Conservation (phyloP, 2,113 vertebrate genomes). For the Upupa epops region DNA sequence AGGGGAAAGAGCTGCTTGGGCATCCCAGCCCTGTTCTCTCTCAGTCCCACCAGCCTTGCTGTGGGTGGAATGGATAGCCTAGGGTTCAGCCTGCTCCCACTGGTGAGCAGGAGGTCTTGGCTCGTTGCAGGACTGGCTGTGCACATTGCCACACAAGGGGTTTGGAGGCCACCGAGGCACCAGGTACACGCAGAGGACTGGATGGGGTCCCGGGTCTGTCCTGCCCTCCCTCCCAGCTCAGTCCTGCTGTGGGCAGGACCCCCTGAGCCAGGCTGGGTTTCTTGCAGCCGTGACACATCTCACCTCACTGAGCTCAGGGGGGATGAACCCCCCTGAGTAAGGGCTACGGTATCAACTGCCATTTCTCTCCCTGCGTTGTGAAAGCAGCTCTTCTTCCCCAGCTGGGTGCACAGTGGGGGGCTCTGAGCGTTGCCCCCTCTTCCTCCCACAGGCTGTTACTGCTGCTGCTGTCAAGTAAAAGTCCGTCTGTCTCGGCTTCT, state of each 20-base stretch:
- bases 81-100: not conserved
- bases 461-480: slow-evolving; percentile 16
- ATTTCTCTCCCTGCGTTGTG: not conserved
- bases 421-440: not conserved
- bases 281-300: not conserved
- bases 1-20: not conserved
- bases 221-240: not conserved
- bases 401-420: slow-evolving; percentile 22
- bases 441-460: not conserved
- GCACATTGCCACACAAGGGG: not conserved
- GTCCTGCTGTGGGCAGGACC: not conserved
- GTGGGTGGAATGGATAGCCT: fast-evolving
- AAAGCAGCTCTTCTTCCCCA: not conserved
- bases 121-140: not conserved
- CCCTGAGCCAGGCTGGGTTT: not conserved
- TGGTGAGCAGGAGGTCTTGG: not conserved
- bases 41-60: not conserved
- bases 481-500: not conserved
- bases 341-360: not conserved
- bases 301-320: not conserved
- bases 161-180: not conserved
- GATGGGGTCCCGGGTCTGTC: not conserved
- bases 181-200: not conserved
- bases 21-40: not conserved
- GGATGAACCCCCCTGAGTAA: not conserved